Evolutionary conservation across 2,888 invertebrate genomes (phyloP).

Genomic region (Zonitis immaculata): DNA sequence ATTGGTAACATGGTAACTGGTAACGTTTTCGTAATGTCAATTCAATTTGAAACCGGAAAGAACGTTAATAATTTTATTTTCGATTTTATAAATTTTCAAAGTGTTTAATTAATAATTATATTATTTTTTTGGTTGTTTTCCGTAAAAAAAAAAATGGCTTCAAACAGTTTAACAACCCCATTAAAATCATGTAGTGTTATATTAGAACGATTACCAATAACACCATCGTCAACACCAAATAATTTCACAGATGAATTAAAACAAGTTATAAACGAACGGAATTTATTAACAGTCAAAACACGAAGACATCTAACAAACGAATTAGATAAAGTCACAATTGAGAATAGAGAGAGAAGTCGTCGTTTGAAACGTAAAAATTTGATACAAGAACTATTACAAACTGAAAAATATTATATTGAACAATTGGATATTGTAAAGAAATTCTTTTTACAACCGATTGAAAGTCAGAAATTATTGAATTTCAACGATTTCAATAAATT

Average conservation of each 20-base stretch:
- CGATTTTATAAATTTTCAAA: not conserved
- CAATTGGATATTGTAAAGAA: constrained; percentile 63
- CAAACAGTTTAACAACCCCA: not conserved
- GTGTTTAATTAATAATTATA: not conserved
- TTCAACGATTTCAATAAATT: constrained; percentile 52
- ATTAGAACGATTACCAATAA: constrained; percentile 52
- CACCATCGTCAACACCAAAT: constrained; percentile 47
- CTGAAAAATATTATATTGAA: constrained; percentile 64
- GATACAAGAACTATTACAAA: constrained; percentile 63
- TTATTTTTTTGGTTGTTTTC: too few species aligned
- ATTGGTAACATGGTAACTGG: too few species aligned
- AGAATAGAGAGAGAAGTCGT: constrained; percentile 42
- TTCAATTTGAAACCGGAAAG: not conserved
- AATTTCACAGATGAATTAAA: constrained; percentile 57
- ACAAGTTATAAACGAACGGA: constrained; percentile 57
- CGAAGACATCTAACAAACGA: constrained; percentile 58
- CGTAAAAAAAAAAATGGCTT: not conserved
- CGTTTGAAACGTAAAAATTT: constrained; percentile 50
- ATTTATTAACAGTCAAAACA: constrained; percentile 58
- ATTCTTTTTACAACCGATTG: constrained; percentile 59
- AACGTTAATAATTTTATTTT: not conserved
- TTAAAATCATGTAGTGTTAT: constrained; percentile 22
- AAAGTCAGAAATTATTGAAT: constrained; percentile 52
- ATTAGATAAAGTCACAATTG: constrained; percentile 50
- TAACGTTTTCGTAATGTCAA: too few species aligned